phyloP scores from a whole-genome alignment of 2,888 invertebrate species.

The Drosophila nr. fundita region DNA sequence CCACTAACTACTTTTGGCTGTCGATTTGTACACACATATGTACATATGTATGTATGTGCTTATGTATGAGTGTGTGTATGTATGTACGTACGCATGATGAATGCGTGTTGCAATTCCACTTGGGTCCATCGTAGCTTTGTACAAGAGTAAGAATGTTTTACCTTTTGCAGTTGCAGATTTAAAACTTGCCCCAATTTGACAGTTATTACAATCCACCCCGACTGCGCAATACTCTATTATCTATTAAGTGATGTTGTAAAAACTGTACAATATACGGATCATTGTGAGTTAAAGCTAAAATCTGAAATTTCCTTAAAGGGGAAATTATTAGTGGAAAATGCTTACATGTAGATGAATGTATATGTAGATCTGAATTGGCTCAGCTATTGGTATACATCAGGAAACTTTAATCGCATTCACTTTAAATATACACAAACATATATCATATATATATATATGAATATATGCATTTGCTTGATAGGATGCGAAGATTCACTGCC shows the following conservation, averaged over 20 bases:
- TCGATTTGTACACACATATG: conserved; percentile 1
- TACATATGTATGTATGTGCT: neutral
- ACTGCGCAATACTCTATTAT: neutral
- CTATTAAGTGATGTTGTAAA: neutral
- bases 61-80: neutral
- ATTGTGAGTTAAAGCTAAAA: neutral
- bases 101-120: neutral
- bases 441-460: neutral
- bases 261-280: neutral
- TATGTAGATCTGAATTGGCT: neutral
- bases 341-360: too few relatives aligned
- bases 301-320: too few relatives aligned
- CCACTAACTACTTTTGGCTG: conserved; percentile 20
- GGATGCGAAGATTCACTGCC: conserved; percentile 1
- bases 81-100: neutral
- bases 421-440: neutral
- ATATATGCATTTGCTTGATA: neutral
- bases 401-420: neutral
- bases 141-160: conserved; percentile 5
- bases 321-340: too few relatives aligned
- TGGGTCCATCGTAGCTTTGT: neutral
- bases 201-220: neutral
- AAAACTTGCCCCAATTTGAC: neutral
- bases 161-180: conserved; percentile 2
- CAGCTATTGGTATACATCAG: neutral